phyloP scores from a whole-genome alignment of 2,888 invertebrate genomes.

The Andrena marginata region DNA sequence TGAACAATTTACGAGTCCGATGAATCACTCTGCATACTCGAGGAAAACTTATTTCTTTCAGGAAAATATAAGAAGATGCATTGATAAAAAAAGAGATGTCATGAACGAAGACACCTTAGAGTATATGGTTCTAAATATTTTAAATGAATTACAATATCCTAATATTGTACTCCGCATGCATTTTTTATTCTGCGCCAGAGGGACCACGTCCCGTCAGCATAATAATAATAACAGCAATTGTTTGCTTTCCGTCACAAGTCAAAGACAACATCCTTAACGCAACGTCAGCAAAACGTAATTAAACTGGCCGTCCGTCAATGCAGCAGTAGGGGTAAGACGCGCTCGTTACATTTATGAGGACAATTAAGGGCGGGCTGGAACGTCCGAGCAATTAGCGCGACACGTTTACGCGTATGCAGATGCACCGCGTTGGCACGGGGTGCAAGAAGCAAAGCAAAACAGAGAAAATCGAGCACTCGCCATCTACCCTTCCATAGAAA shows the following conservation, averaged over 20 bases:
- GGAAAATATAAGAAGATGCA: background rate
- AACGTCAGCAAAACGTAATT: background rate
- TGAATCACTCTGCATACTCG: background rate
- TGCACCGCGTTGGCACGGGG: slow-evolving; percentile 7
- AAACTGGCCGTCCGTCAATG: slow-evolving; percentile 22
- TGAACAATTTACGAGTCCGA: too few relatives aligned
- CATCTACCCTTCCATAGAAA: background rate
- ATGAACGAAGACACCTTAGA: too few relatives aligned
- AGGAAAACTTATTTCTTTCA: background rate
- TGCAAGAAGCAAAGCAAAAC: background rate
- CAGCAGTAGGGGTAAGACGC: background rate
- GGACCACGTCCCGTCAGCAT: too few relatives aligned
- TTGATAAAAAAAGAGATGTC: too few relatives aligned
- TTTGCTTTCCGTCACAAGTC: background rate
- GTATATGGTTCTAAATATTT: too few relatives aligned
- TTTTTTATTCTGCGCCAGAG: background rate
- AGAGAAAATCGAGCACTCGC: background rate
- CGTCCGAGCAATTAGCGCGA: slow-evolving; percentile 31
- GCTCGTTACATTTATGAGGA: slow-evolving; percentile 48
- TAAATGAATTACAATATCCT: too few relatives aligned
- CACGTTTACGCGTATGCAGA: slow-evolving; percentile 17
- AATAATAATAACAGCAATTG: background rate
- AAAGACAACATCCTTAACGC: background rate
- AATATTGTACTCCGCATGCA: too few relatives aligned
- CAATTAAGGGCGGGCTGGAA: slow-evolving; percentile 40